Conservation (phyloP, 2,797 vertebrate genomes). For the Gila robusta region DNA sequence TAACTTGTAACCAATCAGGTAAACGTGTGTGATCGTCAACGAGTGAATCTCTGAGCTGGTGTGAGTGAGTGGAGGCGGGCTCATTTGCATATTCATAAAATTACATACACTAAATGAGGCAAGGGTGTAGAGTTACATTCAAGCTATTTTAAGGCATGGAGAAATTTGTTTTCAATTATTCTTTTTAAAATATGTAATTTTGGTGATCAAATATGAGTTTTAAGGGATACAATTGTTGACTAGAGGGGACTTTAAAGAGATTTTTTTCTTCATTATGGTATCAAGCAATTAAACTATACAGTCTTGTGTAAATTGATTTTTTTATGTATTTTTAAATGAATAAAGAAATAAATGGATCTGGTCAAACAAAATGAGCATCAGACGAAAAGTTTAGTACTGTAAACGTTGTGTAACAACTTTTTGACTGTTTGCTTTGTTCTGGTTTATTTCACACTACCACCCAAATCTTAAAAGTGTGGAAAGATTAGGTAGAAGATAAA, state of each 20-base stretch:
- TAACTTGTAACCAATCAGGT: no score
- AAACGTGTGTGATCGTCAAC: no score
- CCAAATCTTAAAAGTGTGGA: slow-evolving; percentile 58
- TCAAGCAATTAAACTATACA: neutral
- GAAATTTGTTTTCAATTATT: no score
- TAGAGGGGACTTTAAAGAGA: neutral
- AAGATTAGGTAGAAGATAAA: slow-evolving; percentile 72
- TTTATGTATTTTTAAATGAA: neutral
- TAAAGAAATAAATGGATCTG: neutral
- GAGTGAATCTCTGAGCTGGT: no score
- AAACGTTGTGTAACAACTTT: neutral
- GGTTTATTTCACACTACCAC: slow-evolving; percentile 60
- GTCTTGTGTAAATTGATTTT: neutral
- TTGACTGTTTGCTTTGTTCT: slow-evolving; percentile 22
- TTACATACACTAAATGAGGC: no score
- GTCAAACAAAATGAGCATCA: neutral
- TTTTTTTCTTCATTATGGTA: neutral
- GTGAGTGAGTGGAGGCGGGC: no score
- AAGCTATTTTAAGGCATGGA: no score
- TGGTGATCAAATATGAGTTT: no score
- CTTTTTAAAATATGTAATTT: no score
- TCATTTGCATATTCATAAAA: no score
- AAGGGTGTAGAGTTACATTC: no score
- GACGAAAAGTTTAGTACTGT: neutral
- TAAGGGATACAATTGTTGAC: no score